Conservation (phyloP, 92 coral and sea anemone species). For the Paragorgia papillata region DNA sequence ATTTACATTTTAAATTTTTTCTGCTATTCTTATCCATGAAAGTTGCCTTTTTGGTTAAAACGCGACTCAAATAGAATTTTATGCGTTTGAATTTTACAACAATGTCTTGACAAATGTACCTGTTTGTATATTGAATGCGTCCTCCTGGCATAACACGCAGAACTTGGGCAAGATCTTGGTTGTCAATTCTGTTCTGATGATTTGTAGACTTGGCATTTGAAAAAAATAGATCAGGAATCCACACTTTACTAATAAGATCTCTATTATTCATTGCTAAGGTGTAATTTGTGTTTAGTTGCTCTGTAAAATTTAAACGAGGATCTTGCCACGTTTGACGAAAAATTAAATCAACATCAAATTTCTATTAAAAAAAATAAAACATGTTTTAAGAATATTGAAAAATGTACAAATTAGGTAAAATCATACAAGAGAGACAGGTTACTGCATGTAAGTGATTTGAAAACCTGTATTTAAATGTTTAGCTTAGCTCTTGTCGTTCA, state of each 20-base stretch:
- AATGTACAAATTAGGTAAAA: no score
- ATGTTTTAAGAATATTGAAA: no score
- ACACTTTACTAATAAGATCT: slow-evolving; percentile 10
- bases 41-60: no score
- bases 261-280: slow-evolving; percentile 11
- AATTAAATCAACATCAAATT: slow-evolving; percentile 21
- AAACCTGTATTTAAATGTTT: no score
- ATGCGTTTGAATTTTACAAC: no score
- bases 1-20: no score
- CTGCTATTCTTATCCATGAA: no score
- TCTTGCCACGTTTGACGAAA: slow-evolving; percentile 20
- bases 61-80: no score
- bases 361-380: not conserved
- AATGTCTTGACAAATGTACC: no score
- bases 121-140: slow-evolving; percentile 24
- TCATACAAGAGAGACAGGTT: no score
- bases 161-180: slow-evolving; percentile 25
- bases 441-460: no score
- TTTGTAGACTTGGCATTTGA: slow-evolving; percentile 32
- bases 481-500: no score
- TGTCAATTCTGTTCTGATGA: slow-evolving; percentile 29
- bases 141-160: slow-evolving; percentile 32
- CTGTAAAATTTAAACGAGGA: slow-evolving; percentile 25
- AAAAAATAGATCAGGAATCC: slow-evolving; percentile 34
- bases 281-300: slow-evolving; percentile 19